Base-by-base conservation (phyloP, 2,797 vertebrate genomes). In the Molossus molossus region DNA sequence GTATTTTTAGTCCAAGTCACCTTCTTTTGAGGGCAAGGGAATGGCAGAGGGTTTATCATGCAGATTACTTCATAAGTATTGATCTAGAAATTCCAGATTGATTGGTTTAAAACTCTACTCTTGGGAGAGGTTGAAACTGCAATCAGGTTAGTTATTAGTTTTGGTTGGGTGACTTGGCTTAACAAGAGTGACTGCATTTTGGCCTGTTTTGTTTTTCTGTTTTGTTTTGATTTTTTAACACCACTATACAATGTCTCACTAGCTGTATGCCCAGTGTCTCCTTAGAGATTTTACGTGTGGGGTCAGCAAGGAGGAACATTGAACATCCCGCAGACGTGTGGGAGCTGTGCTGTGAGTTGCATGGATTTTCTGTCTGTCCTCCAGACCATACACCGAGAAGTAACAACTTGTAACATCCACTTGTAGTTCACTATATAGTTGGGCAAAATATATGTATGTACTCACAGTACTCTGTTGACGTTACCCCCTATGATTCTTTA, bases 231-330 rank as follows among this genome's bases (percentile, higher is more conserved):
- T 48, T 18, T 55, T 11, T 37, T 1, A 77, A 65, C 45, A 65
- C 48, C 55, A 72, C 20, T 88, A 2, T 79, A 9, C 5, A 12
- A 15, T 60, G 65, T 69, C 14, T 92, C 76, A n/a, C 40, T 96
- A 45, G 27, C 37, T 73, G 60, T 29, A 21, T 12, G 27, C 8
- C 1, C 25, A 67, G 25, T 73, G 9, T 91, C 27, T 69, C 69
- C 69, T 91, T 79, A 90, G 80, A 87, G 70, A 86, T 83, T 67
- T 81, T 76, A 73, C 37, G 13, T 45, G 7, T 29, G 6, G 79
- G 13, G n/a, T 70, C 9, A 91, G 40, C 21, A 90, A 72, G 6
- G 1, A 58, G 48, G 13, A 27, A 90, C 18, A 82, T 58, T 91
- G 40, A 29, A 29, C 3, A 87, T 45, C 4, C 72, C 67, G 18